These are phyloP conservation scores for Hydrochoerus hydrochaeris DNA, from an alignment of 2,113 vertebrate species.

Conservation along the genomic window DNA sequence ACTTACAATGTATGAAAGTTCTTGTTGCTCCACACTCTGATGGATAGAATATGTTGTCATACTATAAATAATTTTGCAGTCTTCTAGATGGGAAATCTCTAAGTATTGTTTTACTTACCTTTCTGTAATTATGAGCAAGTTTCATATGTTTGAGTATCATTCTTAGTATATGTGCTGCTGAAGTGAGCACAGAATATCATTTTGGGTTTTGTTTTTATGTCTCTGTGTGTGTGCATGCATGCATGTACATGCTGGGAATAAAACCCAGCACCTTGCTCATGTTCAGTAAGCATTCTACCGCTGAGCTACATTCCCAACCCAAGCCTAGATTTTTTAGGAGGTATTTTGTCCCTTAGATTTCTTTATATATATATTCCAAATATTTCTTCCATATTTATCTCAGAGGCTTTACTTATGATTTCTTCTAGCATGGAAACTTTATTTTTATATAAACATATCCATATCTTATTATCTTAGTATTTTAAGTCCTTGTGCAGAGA, in stretches of 20 bases:
- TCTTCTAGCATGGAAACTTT: not conserved
- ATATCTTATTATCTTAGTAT: not conserved
- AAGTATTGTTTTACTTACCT: not conserved
- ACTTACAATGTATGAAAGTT: not conserved
- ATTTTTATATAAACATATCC: not conserved
- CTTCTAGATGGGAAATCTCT: not conserved
- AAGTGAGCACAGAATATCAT: not conserved
- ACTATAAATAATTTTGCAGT: not conserved
- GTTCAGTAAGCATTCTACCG: not conserved
- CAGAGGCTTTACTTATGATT: not conserved
- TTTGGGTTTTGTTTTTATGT: not conserved
- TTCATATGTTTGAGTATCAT: not conserved
- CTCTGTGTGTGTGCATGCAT: not conserved
- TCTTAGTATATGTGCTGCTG: not conserved
- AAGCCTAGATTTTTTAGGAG: not conserved
- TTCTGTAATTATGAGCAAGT: not conserved
- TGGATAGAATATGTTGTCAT: not conserved
- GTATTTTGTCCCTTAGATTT: not conserved
- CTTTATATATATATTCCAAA: not conserved
- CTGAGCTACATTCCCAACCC: not conserved
- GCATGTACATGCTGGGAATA: not conserved
- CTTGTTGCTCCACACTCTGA: not conserved
- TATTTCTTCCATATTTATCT: not conserved
- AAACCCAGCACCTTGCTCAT: not conserved
- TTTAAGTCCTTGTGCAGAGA: conserved; percentile 20